Evolutionary conservation across 2,888 invertebrate genomes (phyloP).

Genomic region (Drepana falcataria): DNA sequence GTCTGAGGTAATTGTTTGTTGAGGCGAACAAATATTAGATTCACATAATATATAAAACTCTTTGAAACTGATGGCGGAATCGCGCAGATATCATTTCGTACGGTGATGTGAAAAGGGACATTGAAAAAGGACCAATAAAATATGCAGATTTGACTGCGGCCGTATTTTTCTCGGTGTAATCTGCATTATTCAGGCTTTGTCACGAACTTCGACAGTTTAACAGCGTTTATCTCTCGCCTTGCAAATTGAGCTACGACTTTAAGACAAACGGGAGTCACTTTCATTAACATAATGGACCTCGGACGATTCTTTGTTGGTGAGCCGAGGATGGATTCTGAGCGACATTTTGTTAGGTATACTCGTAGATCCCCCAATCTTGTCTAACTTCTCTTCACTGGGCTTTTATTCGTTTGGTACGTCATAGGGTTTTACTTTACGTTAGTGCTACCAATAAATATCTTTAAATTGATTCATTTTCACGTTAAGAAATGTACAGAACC

Average conservation of each 20-base stretch:
- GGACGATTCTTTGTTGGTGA: constrained; percentile 73
- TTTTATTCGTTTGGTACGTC: constrained; percentile 1
- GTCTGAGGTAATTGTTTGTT: constrained; percentile 5
- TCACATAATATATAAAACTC: constrained; percentile 19
- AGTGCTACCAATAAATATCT: no score
- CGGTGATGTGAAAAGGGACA: constrained; percentile 51
- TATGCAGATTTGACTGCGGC: constrained; percentile 76
- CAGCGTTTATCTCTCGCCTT: constrained; percentile 79
- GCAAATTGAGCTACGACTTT: constrained; percentile 79
- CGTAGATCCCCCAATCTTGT: constrained; percentile 23
- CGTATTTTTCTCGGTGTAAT: constrained; percentile 78
- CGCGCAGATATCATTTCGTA: constrained; percentile 41
- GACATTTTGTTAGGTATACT: constrained; percentile 40
- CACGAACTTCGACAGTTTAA: constrained; percentile 79
- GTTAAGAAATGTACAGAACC: no score
- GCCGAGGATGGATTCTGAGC: constrained; percentile 56
- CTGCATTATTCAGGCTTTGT: constrained; percentile 79
- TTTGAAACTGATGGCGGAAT: constrained; percentile 19
- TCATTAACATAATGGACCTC: constrained; percentile 77
- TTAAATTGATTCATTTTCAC: no score
- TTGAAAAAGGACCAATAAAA: constrained; percentile 74
- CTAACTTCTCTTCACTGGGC: constrained; percentile 21
- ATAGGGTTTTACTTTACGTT: constrained; percentile 9
- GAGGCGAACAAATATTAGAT: constrained; percentile 18
- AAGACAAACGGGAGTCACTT: constrained; percentile 78